Conservation (phyloP, 2,797 vertebrate species). For the Spinibarbus caldwelli region DNA sequence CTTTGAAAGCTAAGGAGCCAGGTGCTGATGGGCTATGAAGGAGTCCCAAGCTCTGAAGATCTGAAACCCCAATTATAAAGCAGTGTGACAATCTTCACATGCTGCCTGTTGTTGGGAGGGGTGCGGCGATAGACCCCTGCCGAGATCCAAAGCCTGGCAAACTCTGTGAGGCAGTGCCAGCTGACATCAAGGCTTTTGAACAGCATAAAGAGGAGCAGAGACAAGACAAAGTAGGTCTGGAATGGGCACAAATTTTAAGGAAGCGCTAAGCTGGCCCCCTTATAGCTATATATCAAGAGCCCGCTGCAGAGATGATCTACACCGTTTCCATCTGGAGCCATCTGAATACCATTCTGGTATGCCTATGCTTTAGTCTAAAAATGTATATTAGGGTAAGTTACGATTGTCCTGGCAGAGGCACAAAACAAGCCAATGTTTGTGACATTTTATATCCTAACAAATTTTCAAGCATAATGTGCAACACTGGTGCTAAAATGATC, state of each 20-base stretch:
- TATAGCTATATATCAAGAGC: slow-evolving; percentile 23
- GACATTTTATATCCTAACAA: neutral
- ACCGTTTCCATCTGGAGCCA: neutral
- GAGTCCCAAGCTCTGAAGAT: slow-evolving; percentile 53
- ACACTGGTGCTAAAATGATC: neutral
- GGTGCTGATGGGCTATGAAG: slow-evolving; percentile 53
- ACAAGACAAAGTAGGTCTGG: slow-evolving; percentile 42
- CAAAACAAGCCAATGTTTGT: neutral
- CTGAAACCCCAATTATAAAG: slow-evolving; percentile 60
- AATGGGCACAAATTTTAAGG: slow-evolving; percentile 41
- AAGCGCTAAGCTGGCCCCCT: slow-evolving; percentile 12
- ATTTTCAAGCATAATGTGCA: neutral
- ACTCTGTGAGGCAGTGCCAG: slow-evolving; percentile 59
- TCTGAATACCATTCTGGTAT: neutral
- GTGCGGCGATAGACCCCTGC: slow-evolving; percentile 56
- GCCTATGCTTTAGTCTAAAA: neutral
- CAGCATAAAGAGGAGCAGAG: slow-evolving; percentile 38
- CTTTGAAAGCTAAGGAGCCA: slow-evolving; percentile 58
- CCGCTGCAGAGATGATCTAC: neutral
- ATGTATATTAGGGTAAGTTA: neutral
- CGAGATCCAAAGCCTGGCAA: slow-evolving; percentile 62
- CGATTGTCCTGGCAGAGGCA: neutral
- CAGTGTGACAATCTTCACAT: slow-evolving; percentile 52
- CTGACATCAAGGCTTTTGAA: slow-evolving; percentile 58
- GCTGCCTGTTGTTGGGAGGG: slow-evolving; percentile 51